A percentile compares a stretch with the other conserved stretches of the same genome.
These are phyloP conservation scores for Amblyopsis rosae DNA, from an alignment of 2,113 vertebrate genomes.

Conservation along the genomic window DNA sequence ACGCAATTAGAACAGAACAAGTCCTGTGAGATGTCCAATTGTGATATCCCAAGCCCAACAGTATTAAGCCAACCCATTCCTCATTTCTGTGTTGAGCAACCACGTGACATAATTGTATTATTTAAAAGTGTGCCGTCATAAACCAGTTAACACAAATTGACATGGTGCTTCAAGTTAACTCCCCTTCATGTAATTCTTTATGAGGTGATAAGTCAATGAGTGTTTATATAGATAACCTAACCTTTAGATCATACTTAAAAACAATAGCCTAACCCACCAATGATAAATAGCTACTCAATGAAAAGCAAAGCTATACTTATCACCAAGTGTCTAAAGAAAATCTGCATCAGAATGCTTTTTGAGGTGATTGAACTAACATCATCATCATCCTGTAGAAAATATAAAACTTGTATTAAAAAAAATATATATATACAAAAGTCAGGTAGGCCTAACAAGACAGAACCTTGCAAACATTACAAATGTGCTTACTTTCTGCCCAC, in stretches of 20 bases:
- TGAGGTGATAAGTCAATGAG: no score
- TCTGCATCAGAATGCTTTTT: constrained; percentile 5
- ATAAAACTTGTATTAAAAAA: no score
- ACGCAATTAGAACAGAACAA: constrained; percentile 29
- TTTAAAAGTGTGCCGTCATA: constrained; percentile 34
- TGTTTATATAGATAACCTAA: no score
- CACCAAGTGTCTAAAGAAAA: not conserved
- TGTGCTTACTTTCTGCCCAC: constrained; percentile 48
- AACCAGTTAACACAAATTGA: constrained; percentile 29
- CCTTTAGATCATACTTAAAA: not conserved
- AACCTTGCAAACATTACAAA: not conserved
- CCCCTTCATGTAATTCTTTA: not conserved
- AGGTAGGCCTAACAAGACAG: no score
- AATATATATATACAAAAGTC: no score
- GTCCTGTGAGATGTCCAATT: constrained; percentile 21
- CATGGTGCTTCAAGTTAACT: constrained; percentile 42
- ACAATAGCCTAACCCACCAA: not conserved
- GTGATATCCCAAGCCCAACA: constrained; percentile 17
- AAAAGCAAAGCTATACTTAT: not conserved
- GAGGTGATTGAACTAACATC: no score
- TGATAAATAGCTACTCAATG: not conserved
- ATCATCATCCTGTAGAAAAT: no score
- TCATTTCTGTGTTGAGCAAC: no score
- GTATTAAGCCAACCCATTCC: no score
- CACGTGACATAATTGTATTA: constrained; percentile 43